These are phyloP conservation scores for Sisyra terminalis DNA, from an alignment of 2,888 invertebrate species.

Conservation along the genomic window DNA sequence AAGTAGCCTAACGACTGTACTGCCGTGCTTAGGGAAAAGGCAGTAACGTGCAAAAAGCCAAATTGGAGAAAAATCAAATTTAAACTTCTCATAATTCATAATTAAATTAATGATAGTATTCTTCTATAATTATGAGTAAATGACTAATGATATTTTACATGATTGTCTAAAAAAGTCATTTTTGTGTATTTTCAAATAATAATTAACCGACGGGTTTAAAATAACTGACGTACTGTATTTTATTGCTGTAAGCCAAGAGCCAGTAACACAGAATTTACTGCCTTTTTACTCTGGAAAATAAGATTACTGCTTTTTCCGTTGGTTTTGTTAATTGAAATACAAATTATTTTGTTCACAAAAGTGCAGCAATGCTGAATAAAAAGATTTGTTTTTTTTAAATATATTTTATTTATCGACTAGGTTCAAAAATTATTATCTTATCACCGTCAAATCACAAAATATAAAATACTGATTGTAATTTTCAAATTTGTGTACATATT, in stretches of 20 bases:
- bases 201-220: too few relatives aligned
- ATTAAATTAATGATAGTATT: not conserved
- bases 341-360: too few relatives aligned
- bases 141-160: not conserved
- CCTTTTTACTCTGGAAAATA: conserved; percentile 1
- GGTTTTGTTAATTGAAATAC: not conserved
- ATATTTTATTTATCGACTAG: not conserved
- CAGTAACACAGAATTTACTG: not conserved
- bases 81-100: not conserved
- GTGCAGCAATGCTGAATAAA: not conserved
- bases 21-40: too few relatives aligned
- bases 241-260: not conserved
- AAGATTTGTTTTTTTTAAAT: not conserved
- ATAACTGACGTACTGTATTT: not conserved
- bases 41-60: too few relatives aligned
- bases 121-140: not conserved
- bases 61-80: not conserved
- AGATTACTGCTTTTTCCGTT: conserved; percentile 1
- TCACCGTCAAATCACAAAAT: not conserved
- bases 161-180: not conserved
- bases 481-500: too few relatives aligned
- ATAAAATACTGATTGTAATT: too few relatives aligned
- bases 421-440: not conserved
- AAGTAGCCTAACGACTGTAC: too few relatives aligned
- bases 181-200: too few relatives aligned